Conservation (phyloP, 2,888 invertebrate genomes). For the Ommatoiulus sabulosus region DNA sequence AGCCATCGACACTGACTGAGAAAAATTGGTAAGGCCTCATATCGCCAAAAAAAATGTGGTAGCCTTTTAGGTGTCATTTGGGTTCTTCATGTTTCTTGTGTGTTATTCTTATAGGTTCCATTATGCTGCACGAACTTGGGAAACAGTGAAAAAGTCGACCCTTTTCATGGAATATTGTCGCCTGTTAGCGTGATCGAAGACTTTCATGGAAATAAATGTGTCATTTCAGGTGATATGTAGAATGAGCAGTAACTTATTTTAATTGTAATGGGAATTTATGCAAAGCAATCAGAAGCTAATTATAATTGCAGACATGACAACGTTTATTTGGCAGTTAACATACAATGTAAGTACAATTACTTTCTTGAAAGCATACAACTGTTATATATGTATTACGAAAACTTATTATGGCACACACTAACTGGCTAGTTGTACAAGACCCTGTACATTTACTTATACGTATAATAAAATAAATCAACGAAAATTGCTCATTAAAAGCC, state of each 20-base stretch:
- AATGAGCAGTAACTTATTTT: background rate
- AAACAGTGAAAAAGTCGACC: conserved; percentile 84
- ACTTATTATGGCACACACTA: background rate
- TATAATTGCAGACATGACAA: background rate
- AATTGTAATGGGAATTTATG: background rate
- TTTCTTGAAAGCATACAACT: background rate
- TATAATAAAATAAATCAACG: too few species aligned
- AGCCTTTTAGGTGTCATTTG: too few species aligned
- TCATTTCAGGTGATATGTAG: background rate
- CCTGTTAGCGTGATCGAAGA: conserved; percentile 74
- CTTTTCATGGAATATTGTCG: conserved; percentile 87
- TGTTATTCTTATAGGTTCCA: conserved; percentile 73
- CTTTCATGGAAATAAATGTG: background rate
- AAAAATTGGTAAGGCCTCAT: conserved; percentile 76
- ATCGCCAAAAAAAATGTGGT: conserved; percentile 1
- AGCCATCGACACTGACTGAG: conserved; percentile 80
- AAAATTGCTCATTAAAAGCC: too few species aligned
- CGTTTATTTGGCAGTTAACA: conserved; percentile 21
- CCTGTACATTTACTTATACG: background rate
- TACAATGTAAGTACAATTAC: background rate
- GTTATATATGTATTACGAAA: background rate
- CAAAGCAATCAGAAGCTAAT: background rate
- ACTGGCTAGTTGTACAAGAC: background rate
- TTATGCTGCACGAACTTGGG: conserved; percentile 85
- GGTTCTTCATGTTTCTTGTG: conserved; percentile 46